These are phyloP conservation scores for Acrocephalus scirpaceus DNA, from an alignment of 2,797 vertebrate species.

Conservation along the genomic window DNA sequence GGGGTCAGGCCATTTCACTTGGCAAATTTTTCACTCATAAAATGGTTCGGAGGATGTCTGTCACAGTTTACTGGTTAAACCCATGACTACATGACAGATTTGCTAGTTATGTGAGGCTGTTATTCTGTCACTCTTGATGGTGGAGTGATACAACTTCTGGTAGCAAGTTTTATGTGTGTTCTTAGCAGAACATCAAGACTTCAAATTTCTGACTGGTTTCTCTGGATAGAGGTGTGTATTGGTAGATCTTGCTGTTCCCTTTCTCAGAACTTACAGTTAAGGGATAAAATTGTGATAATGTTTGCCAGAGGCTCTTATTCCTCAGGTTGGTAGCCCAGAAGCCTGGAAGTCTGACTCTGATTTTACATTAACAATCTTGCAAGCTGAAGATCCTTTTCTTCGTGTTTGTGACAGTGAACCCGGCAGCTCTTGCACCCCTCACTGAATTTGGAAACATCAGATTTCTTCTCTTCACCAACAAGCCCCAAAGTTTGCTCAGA, in stretches of 20 bases:
- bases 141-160: neutral
- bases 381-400: neutral
- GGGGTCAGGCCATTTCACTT: slow-evolving; percentile 17
- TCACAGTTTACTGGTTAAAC: neutral
- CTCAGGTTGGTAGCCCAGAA: neutral
- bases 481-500: neutral
- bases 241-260: neutral
- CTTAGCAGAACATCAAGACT: neutral
- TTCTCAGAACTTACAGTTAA: neutral
- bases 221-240: neutral
- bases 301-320: neutral
- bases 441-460: neutral
- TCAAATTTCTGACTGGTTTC: neutral
- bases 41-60: neutral
- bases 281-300: neutral
- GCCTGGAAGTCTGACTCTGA: neutral
- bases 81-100: neutral
- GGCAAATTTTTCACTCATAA: neutral
- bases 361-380: neutral
- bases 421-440: neutral
- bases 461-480: neutral
- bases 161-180: neutral
- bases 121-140: neutral
- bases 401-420: neutral
- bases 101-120: neutral